Evolutionary conservation across 2,888 invertebrate genomes (phyloP).

Genomic region (Spilarctia lutea): DNA sequence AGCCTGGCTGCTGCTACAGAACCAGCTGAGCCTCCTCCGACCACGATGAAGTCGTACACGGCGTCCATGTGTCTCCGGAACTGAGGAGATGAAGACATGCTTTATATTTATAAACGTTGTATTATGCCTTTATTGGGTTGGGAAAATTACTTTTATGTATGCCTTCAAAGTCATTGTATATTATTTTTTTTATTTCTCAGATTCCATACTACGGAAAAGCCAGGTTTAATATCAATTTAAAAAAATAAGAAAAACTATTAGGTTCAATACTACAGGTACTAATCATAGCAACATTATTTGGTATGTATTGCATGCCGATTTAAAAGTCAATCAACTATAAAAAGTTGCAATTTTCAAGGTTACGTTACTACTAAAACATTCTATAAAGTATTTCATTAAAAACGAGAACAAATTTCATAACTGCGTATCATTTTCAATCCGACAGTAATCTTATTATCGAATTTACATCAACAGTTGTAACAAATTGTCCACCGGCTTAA

Average conservation of each 20-base stretch:
- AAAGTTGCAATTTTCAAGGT: background rate
- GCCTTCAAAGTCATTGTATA: too few relatives aligned
- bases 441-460: constrained; percentile 9
- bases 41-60: constrained; percentile 92
- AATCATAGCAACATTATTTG: too few relatives aligned
- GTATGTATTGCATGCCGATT: background rate
- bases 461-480: constrained; percentile 15
- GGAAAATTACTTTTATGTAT: too few relatives aligned
- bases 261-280: too few relatives aligned
- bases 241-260: too few relatives aligned
- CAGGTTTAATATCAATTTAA: too few relatives aligned
- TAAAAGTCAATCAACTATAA: background rate
- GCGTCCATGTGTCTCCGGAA: constrained; percentile 84
- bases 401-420: constrained; percentile 14
- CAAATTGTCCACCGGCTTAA: constrained; percentile 20
- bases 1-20: constrained; percentile 90
- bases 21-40: constrained; percentile 91
- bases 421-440: constrained; percentile 3
- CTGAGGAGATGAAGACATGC: constrained; percentile 54
- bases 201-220: too few relatives aligned
- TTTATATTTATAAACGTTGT: background rate
- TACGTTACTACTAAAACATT: background rate
- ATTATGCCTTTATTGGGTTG: background rate
- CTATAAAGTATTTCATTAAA: background rate
- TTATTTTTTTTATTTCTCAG: too few relatives aligned